Base-by-base conservation (phyloP, 2,888 invertebrate species). In the Strigamia crassipes region DNA sequence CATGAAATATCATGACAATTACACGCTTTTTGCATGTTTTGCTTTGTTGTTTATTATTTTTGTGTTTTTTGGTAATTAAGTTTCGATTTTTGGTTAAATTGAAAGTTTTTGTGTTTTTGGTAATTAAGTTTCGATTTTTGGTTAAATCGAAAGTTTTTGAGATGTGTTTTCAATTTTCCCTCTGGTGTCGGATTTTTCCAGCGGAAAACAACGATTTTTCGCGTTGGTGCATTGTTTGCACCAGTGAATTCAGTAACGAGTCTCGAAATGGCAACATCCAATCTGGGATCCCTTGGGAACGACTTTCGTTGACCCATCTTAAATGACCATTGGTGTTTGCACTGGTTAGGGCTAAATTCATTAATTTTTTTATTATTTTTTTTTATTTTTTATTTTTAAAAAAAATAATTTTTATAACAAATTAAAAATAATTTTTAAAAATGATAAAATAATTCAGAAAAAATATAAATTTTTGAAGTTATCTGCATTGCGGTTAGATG, bases 211-310 rank as follows among this genome's bases (percentile, higher is more conserved):
- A 27, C 66, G 15, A 66, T 66, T 66, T 66, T 66, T 66, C 66
- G 66, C 66, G 66, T 66, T 27, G 66, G 1, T 66, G 66, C 66
- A 66, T 66, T 66, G 66, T 66, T 66, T 66, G 66, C 66, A 66
- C 66, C 66, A 66, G 66, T 66, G 66, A 66, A 27, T 66, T 66
- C 66, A 66, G 66, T 66, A 66, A 66, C 66, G 66, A 66, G 66
- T 66, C 66, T 66, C 15, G 15, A 66, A 66, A 66, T 66, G 66
- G 27, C 66, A 66, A 66, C 66, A 66, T 66, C 66, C 3, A 27
- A 1, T 23, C 12, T 27, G 66, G 23, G 61, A 23, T 66, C 66
- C 66, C 66, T 66, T 66, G 66, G 66, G 66, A 66, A 66, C 27
- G 9, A 6, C 66, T 66, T 27, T 23, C 8, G 13, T 66, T 66